These are phyloP conservation scores for Phenganax marumi DNA, from an alignment of 92 coral and sea anemone species.

Conservation along the genomic window DNA sequence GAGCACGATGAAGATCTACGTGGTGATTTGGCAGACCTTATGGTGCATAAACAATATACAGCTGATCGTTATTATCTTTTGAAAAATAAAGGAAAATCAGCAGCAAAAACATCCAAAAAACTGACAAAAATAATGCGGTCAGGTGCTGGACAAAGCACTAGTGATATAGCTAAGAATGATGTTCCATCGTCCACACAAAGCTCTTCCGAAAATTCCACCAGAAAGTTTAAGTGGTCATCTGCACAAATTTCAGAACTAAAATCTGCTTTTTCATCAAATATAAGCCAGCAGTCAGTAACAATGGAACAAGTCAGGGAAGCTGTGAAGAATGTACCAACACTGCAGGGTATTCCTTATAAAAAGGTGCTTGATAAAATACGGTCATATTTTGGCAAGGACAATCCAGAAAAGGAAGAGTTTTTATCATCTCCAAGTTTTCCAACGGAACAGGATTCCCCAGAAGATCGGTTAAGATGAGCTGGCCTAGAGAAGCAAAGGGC, in stretches of 20 bases:
- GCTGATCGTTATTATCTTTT: too few relatives aligned
- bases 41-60: too few relatives aligned
- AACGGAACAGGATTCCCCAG: neutral
- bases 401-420: neutral
- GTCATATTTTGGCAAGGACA: slow-evolving; percentile 1
- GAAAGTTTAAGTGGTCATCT: neutral
- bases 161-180: too few relatives aligned
- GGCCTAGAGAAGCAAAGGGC: neutral
- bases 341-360: neutral
- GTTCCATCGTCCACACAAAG: too few relatives aligned
- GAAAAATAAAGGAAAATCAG: too few relatives aligned
- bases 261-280: too few relatives aligned
- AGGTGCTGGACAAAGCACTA: neutral
- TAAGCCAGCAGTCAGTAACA: neutral
- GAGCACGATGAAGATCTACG: too few relatives aligned
- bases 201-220: neutral
- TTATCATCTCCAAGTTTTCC: neutral
- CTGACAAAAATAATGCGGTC: too few relatives aligned
- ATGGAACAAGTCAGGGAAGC: neutral
- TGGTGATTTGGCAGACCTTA: too few relatives aligned
- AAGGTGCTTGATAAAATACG: slow-evolving; percentile 31
- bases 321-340: neutral
- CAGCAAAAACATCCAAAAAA: too few relatives aligned
- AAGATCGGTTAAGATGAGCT: neutral
- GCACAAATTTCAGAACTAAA: too few relatives aligned